Evolutionary conservation across 2,888 invertebrate genomes (phyloP), one percentile per base, ranked within the genome.

Genomic region (Cephus nigrinus): DNA sequence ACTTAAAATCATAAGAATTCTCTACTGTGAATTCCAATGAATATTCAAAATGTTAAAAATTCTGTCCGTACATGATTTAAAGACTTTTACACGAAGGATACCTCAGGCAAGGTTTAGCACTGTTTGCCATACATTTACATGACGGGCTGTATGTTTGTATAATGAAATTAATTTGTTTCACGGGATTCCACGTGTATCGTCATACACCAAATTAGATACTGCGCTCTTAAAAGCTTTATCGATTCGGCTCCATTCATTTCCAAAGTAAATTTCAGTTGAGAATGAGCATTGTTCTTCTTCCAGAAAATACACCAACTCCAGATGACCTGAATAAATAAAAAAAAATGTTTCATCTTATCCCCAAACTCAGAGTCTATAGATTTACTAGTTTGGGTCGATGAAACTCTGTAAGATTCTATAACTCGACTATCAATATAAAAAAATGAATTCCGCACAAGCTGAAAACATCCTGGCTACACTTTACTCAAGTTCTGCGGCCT

Each of bases 391-490:
- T 31, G 9, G 30, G 33, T 23, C 11, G 2, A 55, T 55, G 9
- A 55, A 23, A 23, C 55, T 23, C 55, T 55, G 23, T 55, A 9
- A 55, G 23, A 55, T 55, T 55, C 9, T 23, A 2, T 23, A 55
- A 55, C 55, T 9, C 2, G 55, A 55, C 23, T 23, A 55, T 55
- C 55, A 23, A 23, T 55, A 55, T 9, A 55, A 9, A 23, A 72
- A 31, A 36, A 90, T 90, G 88, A 86, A 86, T 23, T 79, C 81
- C 9, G 75, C 35, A 72, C 83, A 80, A 73, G 87, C 88, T 11
- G 91, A 91, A 76, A 82, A 75, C 23, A 40, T 79, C 0, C 82
- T 91, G 4, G 81, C 87, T 5, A 12, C 82, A 1, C 74, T 90
- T 3, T 91, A 91, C 78, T 78, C 79, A 4, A 73, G 72, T 12